Evolutionary conservation across 2,113 vertebrate genomes (phyloP), one percentile per base, ranked within the genome.

Genomic region (Regulus satrapa): DNA sequence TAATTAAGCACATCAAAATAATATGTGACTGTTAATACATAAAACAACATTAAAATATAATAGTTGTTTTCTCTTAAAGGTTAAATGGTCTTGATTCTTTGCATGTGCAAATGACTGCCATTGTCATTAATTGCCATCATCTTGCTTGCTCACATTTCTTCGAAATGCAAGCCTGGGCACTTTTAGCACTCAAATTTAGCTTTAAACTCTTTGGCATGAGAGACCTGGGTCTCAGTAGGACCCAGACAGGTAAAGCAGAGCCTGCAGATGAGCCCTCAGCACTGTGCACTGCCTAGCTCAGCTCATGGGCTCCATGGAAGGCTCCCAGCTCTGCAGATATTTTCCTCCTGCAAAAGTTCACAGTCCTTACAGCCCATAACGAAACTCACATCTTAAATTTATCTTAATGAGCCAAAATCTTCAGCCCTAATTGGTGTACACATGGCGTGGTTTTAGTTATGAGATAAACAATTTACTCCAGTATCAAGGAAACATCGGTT

Each of bases 391-490:
- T 95, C 96, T 79, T 18, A 81, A 74, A 76, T 91, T 92, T 73
- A 82, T 73, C 97, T 96, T 92, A 93, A 97, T 67, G 78, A 96
- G 68, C 63, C 48, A 86, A 94, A 97, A 97, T 38, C 76, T 24
- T 0, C 7, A 0, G 31, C 55, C 54, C 75, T 96, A 94, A 95
- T 64, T 95, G 94, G 85, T 18, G 28, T 8, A 52, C 58, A 18
- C 78, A 28, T 40, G 32, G 32, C 12, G 15, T 94, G 96, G 95
- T 95, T 97, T 97, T 97, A 95, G 97, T 91, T 95, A 97, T 51
- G 25, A 95, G 76, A 89, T 91, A 97, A 98, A 98, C 96, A 96
- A 80, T 93, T 96, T 95, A 92, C 89, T 93, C 94, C 52, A 6
- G 89, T 78, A 97, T 97, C 93, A 87, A 96, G 97, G 93, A 97